phyloP scores from a whole-genome alignment of 2,113 vertebrate genomes.

The Rhabdornis inornatus region DNA sequence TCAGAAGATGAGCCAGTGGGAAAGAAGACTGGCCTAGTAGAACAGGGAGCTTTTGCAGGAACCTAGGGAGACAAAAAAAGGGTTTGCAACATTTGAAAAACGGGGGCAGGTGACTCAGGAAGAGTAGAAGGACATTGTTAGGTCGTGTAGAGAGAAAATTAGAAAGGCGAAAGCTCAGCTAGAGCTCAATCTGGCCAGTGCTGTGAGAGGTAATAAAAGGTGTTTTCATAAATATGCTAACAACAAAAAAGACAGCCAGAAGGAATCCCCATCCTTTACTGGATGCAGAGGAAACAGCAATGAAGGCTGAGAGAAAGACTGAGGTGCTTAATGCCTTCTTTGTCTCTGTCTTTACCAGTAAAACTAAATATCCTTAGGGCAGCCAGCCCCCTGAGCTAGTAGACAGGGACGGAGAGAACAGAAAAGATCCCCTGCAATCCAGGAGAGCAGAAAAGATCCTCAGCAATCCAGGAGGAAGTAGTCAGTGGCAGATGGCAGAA shows the following conservation, averaged over 20 bases:
- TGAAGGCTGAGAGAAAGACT: not conserved
- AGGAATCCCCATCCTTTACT: not conserved
- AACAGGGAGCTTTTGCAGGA: not conserved
- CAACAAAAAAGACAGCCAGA: not conserved
- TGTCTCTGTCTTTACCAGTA: not conserved
- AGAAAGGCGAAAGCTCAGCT: not conserved
- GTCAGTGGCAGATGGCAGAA: not conserved
- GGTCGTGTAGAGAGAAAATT: not conserved
- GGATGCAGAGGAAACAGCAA: not conserved
- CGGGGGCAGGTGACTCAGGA: not conserved
- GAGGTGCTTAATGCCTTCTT: not conserved
- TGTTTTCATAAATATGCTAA: not conserved
- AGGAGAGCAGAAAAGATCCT: not conserved
- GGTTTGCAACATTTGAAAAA: not conserved
- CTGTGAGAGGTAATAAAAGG: not conserved
- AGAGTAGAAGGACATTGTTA: not conserved
- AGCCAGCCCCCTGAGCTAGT: accelerated
- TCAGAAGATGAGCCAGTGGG: not conserved
- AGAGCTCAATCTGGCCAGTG: not conserved
- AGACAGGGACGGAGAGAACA: not conserved
- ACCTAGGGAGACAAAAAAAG: not conserved
- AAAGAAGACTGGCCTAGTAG: not conserved
- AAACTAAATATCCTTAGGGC: not conserved
- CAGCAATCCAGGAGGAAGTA: not conserved
- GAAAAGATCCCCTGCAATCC: not conserved